phyloP scores from a whole-genome alignment of 1,140 invertebrate species.

The Macrobrachium nipponense region DNA sequence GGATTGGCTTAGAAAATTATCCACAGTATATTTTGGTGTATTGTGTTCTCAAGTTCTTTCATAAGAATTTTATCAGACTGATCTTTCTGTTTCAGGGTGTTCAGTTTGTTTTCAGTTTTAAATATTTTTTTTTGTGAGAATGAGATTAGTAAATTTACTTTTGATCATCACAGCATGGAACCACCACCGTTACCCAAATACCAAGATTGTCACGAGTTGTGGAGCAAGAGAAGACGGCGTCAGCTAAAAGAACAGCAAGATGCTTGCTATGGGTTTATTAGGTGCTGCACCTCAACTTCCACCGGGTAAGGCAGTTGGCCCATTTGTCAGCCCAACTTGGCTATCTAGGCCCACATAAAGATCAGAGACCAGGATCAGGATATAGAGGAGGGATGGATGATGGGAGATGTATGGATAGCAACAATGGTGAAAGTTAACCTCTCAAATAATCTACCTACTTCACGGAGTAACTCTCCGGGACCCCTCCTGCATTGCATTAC shows the following conservation, averaged over 20 bases:
- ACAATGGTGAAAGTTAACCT: slow-evolving; percentile 39
- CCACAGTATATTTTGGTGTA: background rate
- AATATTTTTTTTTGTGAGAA: background rate
- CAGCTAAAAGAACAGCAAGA: slow-evolving; percentile 85
- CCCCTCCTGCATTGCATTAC: slow-evolving; percentile 22
- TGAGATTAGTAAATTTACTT: too few species aligned
- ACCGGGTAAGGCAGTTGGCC: slow-evolving; percentile 68
- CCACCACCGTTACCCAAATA: slow-evolving; percentile 88
- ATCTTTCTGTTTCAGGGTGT: background rate
- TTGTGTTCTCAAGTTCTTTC: background rate
- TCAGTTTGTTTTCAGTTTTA: background rate
- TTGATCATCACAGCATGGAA: slow-evolving; percentile 68
- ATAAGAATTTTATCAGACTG: background rate
- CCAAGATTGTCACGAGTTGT: slow-evolving; percentile 99
- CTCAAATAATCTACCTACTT: slow-evolving; percentile 42
- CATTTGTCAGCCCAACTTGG: slow-evolving; percentile 51
- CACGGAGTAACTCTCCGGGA: slow-evolving; percentile 33
- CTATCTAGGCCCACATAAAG: slow-evolving; percentile 50
- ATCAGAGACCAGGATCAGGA: slow-evolving; percentile 39
- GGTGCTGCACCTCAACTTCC: slow-evolving; percentile 32
- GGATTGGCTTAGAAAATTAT: too few species aligned
- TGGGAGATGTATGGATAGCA: slow-evolving; percentile 25
- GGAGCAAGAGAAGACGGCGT: slow-evolving; percentile 92
- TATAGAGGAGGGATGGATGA: slow-evolving; percentile 41
- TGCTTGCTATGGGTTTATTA: slow-evolving; percentile 69